phyloP scores from a whole-genome alignment of 2,113 vertebrate species.

The Excalfactoria chinensis region DNA sequence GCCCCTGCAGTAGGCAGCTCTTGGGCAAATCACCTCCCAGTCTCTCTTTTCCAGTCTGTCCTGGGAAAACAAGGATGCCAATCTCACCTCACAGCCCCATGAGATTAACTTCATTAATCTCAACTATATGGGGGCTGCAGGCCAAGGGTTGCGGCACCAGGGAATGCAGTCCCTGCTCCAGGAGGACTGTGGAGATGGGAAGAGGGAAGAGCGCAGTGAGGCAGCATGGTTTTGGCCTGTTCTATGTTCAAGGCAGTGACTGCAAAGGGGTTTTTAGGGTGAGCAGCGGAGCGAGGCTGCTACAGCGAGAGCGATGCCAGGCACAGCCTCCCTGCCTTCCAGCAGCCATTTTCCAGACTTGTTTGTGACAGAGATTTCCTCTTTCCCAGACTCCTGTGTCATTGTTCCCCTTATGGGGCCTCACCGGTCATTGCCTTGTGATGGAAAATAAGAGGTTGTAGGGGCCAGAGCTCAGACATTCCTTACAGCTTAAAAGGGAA shows the following conservation, averaged over 20 bases:
- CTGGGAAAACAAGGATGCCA: neutral
- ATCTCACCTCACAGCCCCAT: neutral
- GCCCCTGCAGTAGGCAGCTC: neutral
- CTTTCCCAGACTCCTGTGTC: slow-evolving; percentile 44
- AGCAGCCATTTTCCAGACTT: slow-evolving; percentile 57
- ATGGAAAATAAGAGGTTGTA: slow-evolving; percentile 56
- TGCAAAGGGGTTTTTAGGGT: neutral
- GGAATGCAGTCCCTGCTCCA: neutral
- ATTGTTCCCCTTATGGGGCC: slow-evolving; percentile 65
- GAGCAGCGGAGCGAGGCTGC: neutral
- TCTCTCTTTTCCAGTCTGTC: slow-evolving; percentile 1
- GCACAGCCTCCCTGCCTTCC: neutral
- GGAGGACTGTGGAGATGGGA: neutral
- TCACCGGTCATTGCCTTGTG: slow-evolving; percentile 53
- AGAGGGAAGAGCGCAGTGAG: neutral
- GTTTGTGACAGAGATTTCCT: slow-evolving; percentile 42
- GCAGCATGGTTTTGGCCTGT: neutral
- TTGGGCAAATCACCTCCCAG: neutral
- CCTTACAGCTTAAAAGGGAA: slow-evolving; percentile 44
- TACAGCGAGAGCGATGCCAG: neutral
- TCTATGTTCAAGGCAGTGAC: neutral
- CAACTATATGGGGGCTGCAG: no score
- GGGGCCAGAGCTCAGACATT: slow-evolving; percentile 46
- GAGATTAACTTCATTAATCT: neutral
- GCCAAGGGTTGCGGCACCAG: neutral